Base-by-base conservation (phyloP, 2,888 invertebrate species). In the Artemia sinica region DNA sequence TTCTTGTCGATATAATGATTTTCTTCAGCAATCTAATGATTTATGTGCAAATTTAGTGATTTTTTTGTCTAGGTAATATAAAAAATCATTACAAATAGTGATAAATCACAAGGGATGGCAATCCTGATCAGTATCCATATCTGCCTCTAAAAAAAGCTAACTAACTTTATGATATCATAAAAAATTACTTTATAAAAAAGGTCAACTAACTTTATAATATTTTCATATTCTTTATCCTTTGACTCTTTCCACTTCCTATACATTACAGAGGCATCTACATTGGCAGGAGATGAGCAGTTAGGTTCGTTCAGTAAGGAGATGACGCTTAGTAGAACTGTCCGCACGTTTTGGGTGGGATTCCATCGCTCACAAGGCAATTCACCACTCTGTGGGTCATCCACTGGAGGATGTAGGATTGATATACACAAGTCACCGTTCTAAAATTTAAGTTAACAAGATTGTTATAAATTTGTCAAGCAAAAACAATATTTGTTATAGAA, bases 201-300 rank as follows among this genome's bases (percentile, higher is more conserved):
- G 41, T 52, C 4, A 58, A 58, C 58, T 70, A 77, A 92, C 93
- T 91, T 89, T 79, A 96, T 96, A 75, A 98, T 96, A 80, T 94
- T 95, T 80, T 95, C 96, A 81, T 98, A 98, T 81, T 98, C 97
- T 80, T 94, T 95, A 80, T 96, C 94, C 80, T 89, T 89, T 73
- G 95, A 95, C 76, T 97, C 96, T 75, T 92, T 89, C 95, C 95
- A 98, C 79, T 94, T 88, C 76, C 97, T 85, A 80, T 95, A 98
- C 95, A 97, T 97, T 71, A 98, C 97, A 70, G 96, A 96, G 65
- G 98, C 97, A 82, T 99, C 98, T 49, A 98, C 98, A 79, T 99
- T 98, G 74, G 98, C 98, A 66, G 98, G 98, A 76, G 96, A 97
- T 81, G 88, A 97, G 73, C 97, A 98, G 82, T 98, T 98, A 73